Evolutionary conservation across 2,113 vertebrate species (phyloP).

Genomic region (Varanus salvator): DNA sequence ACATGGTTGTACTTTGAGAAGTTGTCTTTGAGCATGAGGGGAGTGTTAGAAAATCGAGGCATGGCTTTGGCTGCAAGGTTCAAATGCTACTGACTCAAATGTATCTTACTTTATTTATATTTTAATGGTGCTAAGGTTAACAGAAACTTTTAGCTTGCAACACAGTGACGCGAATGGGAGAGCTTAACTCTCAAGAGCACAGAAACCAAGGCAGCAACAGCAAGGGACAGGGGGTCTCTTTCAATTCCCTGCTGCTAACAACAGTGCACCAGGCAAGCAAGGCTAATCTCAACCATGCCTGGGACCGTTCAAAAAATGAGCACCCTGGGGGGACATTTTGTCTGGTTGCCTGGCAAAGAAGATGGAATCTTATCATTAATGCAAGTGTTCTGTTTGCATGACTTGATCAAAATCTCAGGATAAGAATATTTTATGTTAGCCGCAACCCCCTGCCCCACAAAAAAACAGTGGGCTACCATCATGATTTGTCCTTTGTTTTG

Average conservation of each 20-base stretch:
- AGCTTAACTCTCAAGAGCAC: fast-evolving
- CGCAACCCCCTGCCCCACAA: no score
- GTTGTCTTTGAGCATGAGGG: no score
- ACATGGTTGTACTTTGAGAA: neutral
- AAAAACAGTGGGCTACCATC: neutral
- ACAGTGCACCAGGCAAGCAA: neutral
- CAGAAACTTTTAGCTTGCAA: neutral
- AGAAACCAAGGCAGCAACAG: fast-evolving
- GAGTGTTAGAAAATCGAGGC: no score
- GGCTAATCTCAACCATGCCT: fast-evolving
- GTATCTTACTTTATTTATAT: constrained; percentile 1
- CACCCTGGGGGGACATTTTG: constrained; percentile 3
- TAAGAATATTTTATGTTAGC: neutral
- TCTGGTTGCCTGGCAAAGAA: neutral
- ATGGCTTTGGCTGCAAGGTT: neutral
- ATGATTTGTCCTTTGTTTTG: constrained; percentile 2
- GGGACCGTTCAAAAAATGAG: neutral
- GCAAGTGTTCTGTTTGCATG: constrained; percentile 39
- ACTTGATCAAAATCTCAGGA: neutral
- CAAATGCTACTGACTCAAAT: constrained; percentile 31
- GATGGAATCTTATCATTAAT: fast-evolving
- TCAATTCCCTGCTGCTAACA: neutral
- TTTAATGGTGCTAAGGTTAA: neutral
- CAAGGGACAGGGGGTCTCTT: neutral
- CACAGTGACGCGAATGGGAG: neutral